A percentile compares a stretch with the other conserved stretches of the same genome.
Evolutionary conservation across 2,888 invertebrate genomes (phyloP).

Genomic region (Eudemis profundana): DNA sequence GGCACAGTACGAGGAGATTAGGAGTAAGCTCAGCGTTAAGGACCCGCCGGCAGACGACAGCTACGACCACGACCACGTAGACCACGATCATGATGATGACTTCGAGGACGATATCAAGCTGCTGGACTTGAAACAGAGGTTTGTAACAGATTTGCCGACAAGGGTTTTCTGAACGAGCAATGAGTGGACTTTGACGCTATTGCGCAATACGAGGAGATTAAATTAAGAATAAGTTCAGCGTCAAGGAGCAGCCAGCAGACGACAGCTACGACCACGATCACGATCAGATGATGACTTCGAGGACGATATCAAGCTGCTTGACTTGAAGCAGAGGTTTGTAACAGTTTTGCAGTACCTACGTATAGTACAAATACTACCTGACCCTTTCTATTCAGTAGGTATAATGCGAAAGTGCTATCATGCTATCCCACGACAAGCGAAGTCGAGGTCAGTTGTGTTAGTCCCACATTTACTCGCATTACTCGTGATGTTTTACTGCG

Average conservation of each 20-base stretch:
- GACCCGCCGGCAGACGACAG: slow-evolving; percentile 49
- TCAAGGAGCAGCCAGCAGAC: slow-evolving; percentile 50
- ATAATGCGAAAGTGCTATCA: no score
- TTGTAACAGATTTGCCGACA: slow-evolving; percentile 71
- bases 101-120: slow-evolving; percentile 76
- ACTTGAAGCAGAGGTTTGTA: slow-evolving; percentile 66
- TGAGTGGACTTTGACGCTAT: slow-evolving; percentile 78
- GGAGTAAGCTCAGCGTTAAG: slow-evolving; percentile 52
- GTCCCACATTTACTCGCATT: no score
- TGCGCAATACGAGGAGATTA: slow-evolving; percentile 61
- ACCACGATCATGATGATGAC: slow-evolving; percentile 57
- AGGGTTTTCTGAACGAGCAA: slow-evolving; percentile 74
- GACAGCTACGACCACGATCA: slow-evolving; percentile 52
- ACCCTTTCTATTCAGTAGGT: no score
- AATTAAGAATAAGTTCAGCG: slow-evolving; percentile 52
- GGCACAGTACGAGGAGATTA: slow-evolving; percentile 60
- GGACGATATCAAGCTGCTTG: slow-evolving; percentile 75
- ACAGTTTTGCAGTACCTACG: no score
- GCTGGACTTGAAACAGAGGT: slow-evolving; percentile 69
- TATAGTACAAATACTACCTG: no score
- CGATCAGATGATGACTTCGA: slow-evolving; percentile 63
- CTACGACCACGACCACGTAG: slow-evolving; percentile 53
- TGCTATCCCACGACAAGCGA: no score
- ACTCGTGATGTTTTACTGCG: no score
- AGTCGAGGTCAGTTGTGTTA: no score